phyloP scores from a whole-genome alignment of 2,113 vertebrate genomes.

The zebrafish (Danio rerio) region DNA sequence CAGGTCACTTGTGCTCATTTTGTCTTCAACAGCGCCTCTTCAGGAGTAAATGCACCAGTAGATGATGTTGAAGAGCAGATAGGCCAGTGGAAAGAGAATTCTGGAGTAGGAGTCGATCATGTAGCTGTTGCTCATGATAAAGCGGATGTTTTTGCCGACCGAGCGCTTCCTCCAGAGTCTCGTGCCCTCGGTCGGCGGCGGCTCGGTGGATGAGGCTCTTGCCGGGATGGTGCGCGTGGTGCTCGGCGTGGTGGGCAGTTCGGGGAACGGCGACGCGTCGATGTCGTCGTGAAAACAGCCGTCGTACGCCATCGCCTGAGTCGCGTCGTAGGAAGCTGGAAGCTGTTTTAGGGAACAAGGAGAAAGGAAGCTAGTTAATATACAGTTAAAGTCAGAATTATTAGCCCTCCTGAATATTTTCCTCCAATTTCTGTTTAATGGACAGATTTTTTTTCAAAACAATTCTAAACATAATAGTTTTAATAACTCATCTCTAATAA shows the following conservation, averaged over 20 bases:
- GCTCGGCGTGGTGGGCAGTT: constrained; percentile 68
- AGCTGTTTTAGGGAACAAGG: constrained; percentile 68
- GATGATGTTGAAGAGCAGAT: constrained; percentile 92
- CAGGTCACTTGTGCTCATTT: constrained; percentile 16
- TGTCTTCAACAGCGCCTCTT: neutral
- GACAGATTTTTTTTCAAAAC: too few relatives aligned
- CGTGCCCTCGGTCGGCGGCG: constrained; percentile 68
- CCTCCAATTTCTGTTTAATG: too few relatives aligned
- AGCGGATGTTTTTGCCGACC: constrained; percentile 78
- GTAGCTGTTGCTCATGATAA: constrained; percentile 90
- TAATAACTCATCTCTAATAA: too few relatives aligned
- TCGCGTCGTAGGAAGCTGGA: constrained; percentile 77
- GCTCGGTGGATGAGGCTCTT: constrained; percentile 65
- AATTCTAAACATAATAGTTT: too few relatives aligned
- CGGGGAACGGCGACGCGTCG: constrained; percentile 74
- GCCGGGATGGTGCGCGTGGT: constrained; percentile 67
- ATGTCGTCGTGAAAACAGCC: constrained; percentile 85
- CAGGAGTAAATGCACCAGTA: constrained; percentile 90
- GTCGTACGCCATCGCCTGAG: constrained; percentile 86
- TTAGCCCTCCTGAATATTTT: too few relatives aligned
- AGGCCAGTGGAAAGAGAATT: constrained; percentile 87
- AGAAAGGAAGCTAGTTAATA: neutral
- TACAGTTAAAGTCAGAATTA: too few relatives aligned
- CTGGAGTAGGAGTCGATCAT: constrained; percentile 90
- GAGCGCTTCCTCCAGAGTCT: constrained; percentile 78